Evolutionary conservation across 2,113 vertebrate genomes (phyloP).

Genomic region (Oncorhynchus mykiss): DNA sequence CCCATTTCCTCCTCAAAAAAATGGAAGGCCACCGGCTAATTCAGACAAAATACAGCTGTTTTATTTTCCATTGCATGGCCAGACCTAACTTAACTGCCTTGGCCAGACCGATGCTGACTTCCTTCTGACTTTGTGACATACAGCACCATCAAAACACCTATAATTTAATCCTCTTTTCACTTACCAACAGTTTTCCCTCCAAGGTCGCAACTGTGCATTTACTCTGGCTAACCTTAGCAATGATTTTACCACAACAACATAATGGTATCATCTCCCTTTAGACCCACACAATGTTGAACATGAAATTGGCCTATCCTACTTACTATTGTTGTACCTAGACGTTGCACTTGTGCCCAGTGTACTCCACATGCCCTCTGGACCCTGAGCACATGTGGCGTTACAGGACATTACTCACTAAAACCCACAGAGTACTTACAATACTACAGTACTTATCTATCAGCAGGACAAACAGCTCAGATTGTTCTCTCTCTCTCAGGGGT

Average conservation of each 20-base stretch:
- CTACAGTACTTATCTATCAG: neutral
- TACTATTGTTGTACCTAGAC: neutral
- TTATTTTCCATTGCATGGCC: neutral
- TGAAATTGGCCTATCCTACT: neutral
- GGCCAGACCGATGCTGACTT: neutral
- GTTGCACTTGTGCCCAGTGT: neutral
- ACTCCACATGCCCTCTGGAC: neutral
- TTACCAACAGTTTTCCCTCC: neutral
- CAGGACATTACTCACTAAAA: neutral
- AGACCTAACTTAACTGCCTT: neutral
- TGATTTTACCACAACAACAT: neutral
- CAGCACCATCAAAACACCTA: neutral
- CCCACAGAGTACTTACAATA: neutral
- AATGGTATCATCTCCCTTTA: neutral
- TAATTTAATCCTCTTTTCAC: constrained; percentile 1
- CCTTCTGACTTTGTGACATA: neutral
- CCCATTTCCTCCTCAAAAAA: neutral
- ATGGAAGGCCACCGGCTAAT: neutral
- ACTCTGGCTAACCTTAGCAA: neutral
- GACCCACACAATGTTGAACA: neutral
- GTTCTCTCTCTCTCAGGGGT: neutral
- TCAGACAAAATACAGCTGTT: constrained; percentile 8
- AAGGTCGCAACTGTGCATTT: neutral
- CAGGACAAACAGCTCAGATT: neutral
- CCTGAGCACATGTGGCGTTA: neutral